Conservation (phyloP, 2,113 vertebrate species). For the Gymnorhina tibicen region DNA sequence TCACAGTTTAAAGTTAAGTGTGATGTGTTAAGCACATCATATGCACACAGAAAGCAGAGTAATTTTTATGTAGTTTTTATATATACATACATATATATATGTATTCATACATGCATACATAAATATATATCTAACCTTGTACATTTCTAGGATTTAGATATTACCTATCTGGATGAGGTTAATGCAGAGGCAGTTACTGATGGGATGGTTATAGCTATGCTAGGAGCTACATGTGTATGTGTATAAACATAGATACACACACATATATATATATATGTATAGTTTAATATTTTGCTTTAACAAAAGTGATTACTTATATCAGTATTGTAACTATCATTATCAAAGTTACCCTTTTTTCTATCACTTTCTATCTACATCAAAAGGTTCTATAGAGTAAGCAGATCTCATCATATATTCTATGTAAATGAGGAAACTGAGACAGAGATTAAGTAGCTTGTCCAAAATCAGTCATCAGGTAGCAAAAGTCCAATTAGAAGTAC, state of each 20-base stretch:
- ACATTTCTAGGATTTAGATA: not conserved
- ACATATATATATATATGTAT: too few species aligned
- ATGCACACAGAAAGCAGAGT: not conserved
- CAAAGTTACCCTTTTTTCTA: not conserved
- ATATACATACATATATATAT: not conserved
- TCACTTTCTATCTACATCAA: not conserved
- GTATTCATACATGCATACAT: not conserved
- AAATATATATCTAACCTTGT: not conserved
- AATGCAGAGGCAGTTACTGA: not conserved
- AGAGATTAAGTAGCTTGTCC: not conserved
- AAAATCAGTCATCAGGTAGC: not conserved
- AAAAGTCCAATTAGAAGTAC: not conserved
- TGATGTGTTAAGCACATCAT: too few species aligned
- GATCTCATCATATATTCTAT: not conserved
- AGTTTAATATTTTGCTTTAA: not conserved
- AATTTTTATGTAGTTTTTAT: not conserved
- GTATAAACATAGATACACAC: too few species aligned
- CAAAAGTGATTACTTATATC: not conserved
- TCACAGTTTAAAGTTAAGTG: not conserved
- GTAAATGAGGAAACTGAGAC: not conserved
- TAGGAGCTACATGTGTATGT: not conserved
- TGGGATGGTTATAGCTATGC: not conserved
- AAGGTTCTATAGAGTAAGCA: not conserved
- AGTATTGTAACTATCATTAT: not conserved
- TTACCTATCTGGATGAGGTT: not conserved